Base-by-base conservation (phyloP, 2,113 vertebrate genomes). In the Anseranas semipalmata region DNA sequence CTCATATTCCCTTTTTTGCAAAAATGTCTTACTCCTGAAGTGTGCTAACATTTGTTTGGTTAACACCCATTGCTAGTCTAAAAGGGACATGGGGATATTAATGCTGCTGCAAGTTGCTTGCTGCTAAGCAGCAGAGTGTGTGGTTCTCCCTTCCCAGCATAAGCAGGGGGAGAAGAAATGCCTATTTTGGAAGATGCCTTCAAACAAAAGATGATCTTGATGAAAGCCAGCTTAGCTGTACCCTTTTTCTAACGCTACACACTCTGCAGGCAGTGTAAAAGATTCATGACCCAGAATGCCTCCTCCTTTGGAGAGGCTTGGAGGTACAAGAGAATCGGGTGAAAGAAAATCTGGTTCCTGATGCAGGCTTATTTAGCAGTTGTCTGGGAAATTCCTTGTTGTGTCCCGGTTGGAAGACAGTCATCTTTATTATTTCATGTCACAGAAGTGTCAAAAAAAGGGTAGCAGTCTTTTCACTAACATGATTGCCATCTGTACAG, bases 141-240 rank as follows among this genome's bases (percentile, higher is more conserved):
- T 71, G 62, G 12, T 19, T 75, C 15, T 71, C 11, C 85, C 7
- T 58, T 48, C 59, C 35, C 67, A 73, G 12, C 15, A 75, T 11
- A 50, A 87, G 3, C 15, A 0, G 55, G 19, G 13, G 27, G 45
- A 86, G 24, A n/a, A 67, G 10, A 91, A 91, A 28, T 27, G 7
- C 4, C 12, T 27, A 3, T 50, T 94, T 75, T 82, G 35, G 74
- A 56, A 82, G 66, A 35, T 28, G 8, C 9, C 1, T 75, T 60
- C 66, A 62, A 48, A 32, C 4, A 45, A 25, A 75, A 67, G 32
- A 33, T 50, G 6, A 8, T 24, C 17, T 24, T 59, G 24, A 10
- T 65, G 33, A 56, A 1, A 77, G 4, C 0, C 3, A 35, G 1
- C 6, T 48, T 75, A 37, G 35, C 10, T 32, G 4, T 27, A 25